A percentile compares a stretch with the other conserved stretches of the same genome.
These are phyloP conservation scores for Calidris pugnax DNA, from an alignment of 2,113 vertebrate species.

Conservation along the genomic window DNA sequence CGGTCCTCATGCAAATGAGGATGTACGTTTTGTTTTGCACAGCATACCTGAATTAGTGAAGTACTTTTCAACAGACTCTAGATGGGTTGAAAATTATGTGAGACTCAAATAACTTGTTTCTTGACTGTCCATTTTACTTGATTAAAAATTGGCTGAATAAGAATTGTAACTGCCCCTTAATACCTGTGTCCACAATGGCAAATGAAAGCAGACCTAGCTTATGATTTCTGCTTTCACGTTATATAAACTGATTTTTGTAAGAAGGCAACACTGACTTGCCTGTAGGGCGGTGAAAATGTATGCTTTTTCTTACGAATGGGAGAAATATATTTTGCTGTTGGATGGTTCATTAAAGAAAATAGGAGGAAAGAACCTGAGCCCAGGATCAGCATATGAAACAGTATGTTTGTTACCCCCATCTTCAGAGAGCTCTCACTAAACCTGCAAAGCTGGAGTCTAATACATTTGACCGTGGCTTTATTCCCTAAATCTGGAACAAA, in stretches of 20 bases:
- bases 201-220: neutral
- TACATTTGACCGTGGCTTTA: neutral
- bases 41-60: neutral
- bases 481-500: neutral
- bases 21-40: neutral
- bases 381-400: neutral
- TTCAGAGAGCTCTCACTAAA: neutral
- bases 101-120: neutral
- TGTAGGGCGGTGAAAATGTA: neutral
- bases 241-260: neutral
- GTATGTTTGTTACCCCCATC: neutral
- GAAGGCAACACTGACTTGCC: neutral
- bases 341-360: neutral
- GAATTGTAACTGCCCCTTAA: too few relatives aligned
- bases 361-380: neutral
- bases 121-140: neutral
- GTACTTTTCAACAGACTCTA: neutral
- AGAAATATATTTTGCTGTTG: neutral
- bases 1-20: neutral
- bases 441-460: neutral
- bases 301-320: neutral
- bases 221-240: neutral
- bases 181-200: neutral
- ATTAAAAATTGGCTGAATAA: neutral
- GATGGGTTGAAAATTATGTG: neutral